phyloP scores from a whole-genome alignment of 2,113 vertebrate species.

The Pluvianellus socialis region DNA sequence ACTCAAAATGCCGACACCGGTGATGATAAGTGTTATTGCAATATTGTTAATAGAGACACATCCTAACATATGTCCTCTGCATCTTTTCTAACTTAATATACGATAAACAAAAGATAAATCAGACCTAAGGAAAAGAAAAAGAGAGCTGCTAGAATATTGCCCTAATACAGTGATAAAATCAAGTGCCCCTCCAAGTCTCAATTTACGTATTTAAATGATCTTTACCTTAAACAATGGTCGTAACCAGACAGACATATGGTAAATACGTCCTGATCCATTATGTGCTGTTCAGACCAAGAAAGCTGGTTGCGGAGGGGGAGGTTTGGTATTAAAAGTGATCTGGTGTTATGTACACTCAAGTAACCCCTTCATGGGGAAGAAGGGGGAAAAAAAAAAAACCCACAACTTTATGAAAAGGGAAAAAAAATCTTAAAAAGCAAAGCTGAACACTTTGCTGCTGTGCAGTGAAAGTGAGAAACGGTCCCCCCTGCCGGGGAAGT shows the following conservation, averaged over 20 bases:
- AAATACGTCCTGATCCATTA: background rate
- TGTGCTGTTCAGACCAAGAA: background rate
- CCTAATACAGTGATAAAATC: background rate
- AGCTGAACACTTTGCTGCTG: conserved; percentile 65
- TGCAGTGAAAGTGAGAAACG: conserved; percentile 70
- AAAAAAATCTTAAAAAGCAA: conserved; percentile 56
- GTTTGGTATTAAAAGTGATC: background rate
- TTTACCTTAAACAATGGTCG: background rate
- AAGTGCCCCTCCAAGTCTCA: background rate
- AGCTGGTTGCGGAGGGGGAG: background rate
- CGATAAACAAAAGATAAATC: background rate
- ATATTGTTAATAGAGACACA: background rate
- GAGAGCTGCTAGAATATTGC: background rate
- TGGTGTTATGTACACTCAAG: background rate
- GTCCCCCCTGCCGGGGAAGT: conserved; percentile 82
- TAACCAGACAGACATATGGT: background rate
- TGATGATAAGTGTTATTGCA: background rate
- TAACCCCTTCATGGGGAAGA: conserved; percentile 37
- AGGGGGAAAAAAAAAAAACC: background rate
- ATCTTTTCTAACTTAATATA: background rate
- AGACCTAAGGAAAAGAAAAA: background rate
- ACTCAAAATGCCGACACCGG: background rate
- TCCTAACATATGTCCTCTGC: fast-evolving
- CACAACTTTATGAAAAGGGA: background rate
- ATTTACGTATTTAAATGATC: background rate